Conservation (phyloP, 1,140 invertebrate species). For the Brachionus rotundiformis region DNA sequence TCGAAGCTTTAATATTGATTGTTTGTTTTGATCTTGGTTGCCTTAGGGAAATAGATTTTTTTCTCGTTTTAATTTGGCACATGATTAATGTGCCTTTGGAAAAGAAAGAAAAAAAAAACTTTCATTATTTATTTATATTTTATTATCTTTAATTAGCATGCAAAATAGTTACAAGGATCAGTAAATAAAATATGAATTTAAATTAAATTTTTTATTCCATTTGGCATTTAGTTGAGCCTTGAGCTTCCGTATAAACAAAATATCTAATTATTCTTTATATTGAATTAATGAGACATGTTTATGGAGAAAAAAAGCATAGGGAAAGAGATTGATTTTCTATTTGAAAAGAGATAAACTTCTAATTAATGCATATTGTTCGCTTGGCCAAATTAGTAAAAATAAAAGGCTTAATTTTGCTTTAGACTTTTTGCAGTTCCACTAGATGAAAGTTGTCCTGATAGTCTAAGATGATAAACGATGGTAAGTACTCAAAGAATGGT, state of each 20-base stretch:
- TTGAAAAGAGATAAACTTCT: conserved; percentile 19
- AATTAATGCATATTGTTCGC: conserved; percentile 3
- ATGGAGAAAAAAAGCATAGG: background rate
- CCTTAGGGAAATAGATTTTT: conserved; percentile 26
- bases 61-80: conserved; percentile 1
- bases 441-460: background rate
- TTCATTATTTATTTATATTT: background rate
- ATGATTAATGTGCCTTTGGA: background rate
- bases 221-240: background rate
- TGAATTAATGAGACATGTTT: conserved; percentile 1
- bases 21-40: background rate
- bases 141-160: background rate
- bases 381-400: background rate
- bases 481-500: conserved; percentile 9
- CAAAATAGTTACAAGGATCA: conserved; percentile 2
- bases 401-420: background rate
- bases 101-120: too few species aligned
- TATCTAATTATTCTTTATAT: background rate
- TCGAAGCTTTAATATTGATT: background rate
- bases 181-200: conserved; percentile 11
- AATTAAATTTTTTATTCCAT: background rate
- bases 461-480: conserved; percentile 35
- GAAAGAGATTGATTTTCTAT: too few species aligned
- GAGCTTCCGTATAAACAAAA: background rate
- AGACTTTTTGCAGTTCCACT: background rate